Base-by-base conservation (phyloP, 2,113 vertebrate species). In the Arvicanthis niloticus region DNA sequence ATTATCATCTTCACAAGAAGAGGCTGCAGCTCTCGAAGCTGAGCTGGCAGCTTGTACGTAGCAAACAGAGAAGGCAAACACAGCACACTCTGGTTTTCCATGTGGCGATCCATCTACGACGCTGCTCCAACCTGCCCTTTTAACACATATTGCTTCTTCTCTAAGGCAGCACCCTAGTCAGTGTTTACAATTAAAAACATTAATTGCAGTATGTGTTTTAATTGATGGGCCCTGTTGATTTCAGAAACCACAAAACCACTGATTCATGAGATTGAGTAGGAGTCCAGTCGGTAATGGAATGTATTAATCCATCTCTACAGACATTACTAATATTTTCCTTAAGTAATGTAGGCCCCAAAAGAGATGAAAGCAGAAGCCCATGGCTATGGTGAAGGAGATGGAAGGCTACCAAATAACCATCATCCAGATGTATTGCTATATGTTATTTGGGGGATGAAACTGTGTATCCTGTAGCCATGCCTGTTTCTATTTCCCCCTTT, bases 241-340 rank as follows among this genome's bases (percentile, higher is more conserved):
- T 97, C 96, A 97, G 91, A 97, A 97, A 97, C 97, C 97, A 94
- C 97, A 97, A 97, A 96, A 91, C 89, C 94, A 97, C 95, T 96
- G 97, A 93, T 96, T 96, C 92, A 93, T 96, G 88, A 94, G 82
- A 93, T 89, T 95, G 91, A 98, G 97, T 95, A 91, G 96, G 95
- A 97, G 91, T 97, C 94, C 94, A 96, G 88, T 97, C 93, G 85
- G 94, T 95, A 81, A 67, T 93, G 96, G 97, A 97, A 97, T 97
- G 94, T 91, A 96, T 96, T 97, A 97, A 97, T 93, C 90, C 82
- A 48, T 84, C 89, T 96, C 89, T 53, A 78, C 78, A 97, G 97
- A 97, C 96, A 58, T 97, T 97, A 97, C 94, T 96, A 97, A 96
- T 81, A 97, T 94, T 95, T 93, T 97, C 97, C 96, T 96, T 93